Percentiles rank a stretch among this genome's conserved stretches.
phyloP scores from a whole-genome alignment of 2,797 vertebrate species.

The Sparidentex hasta region DNA sequence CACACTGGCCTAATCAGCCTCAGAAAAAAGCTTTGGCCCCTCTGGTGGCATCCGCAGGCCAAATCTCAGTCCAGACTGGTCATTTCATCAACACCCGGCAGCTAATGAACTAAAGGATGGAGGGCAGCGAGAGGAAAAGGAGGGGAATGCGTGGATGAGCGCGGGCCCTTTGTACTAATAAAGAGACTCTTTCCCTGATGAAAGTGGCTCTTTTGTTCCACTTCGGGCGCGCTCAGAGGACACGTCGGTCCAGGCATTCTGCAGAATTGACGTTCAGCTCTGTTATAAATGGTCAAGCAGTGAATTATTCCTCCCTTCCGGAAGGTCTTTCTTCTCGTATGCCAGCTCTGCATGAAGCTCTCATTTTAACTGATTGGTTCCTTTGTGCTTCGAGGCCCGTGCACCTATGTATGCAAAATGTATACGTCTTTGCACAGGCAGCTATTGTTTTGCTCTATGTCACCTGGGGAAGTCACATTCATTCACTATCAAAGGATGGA shows the following conservation, averaged over 20 bases:
- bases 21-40: conserved; percentile 26
- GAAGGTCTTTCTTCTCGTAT: conserved; percentile 51
- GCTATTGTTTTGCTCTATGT: conserved; percentile 16
- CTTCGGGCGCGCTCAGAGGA: conserved; percentile 31
- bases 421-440: conserved; percentile 40
- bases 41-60: conserved; percentile 8
- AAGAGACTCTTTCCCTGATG: conserved; percentile 62
- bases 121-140: conserved; percentile 26
- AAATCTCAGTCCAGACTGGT: conserved; percentile 33
- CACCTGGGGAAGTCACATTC: conserved; percentile 31
- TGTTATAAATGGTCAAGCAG: conserved; percentile 63
- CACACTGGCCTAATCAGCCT: conserved; percentile 38
- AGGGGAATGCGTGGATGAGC: not conserved
- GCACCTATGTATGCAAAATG: conserved; percentile 23
- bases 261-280: conserved; percentile 68
- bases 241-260: conserved; percentile 16
- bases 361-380: conserved; percentile 71
- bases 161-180: conserved; percentile 54
- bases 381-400: conserved; percentile 52
- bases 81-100: conserved; percentile 58
- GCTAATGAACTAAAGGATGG: conserved; percentile 45
- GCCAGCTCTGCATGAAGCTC: conserved; percentile 57
- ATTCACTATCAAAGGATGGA: not conserved
- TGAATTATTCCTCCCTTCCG: conserved; percentile 70
- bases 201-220: conserved; percentile 64